Evolutionary conservation across 1,140 invertebrate genomes (phyloP).

Genomic region (Bombyx mandarina): DNA sequence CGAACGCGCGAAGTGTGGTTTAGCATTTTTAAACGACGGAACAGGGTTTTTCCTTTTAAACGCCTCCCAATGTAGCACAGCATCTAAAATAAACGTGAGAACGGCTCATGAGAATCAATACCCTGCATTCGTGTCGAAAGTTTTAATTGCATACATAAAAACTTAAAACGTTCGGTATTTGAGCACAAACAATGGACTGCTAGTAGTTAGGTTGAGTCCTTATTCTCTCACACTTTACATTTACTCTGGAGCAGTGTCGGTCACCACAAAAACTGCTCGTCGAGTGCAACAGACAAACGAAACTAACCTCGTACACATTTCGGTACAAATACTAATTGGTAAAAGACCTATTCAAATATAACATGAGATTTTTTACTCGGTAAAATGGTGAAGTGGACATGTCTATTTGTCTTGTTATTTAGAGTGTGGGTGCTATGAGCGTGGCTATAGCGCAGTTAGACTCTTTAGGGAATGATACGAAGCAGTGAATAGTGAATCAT

Average conservation of each 20-base stretch:
- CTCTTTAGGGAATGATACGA: conserved; percentile 19
- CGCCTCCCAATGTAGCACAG: no score
- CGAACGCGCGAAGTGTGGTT: no score
- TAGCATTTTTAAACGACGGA: no score
- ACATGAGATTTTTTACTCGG: conserved; percentile 65
- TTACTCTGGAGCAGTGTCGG: conserved; percentile 28
- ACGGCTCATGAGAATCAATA: conserved; percentile 1
- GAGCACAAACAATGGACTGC: conserved; percentile 48
- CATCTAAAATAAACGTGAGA: no score
- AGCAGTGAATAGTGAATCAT: no score
- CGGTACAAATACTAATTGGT: conserved; percentile 68
- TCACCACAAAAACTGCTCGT: conserved; percentile 46
- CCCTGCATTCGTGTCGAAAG: conserved; percentile 6
- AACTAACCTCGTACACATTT: conserved; percentile 41
- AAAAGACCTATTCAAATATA: conserved; percentile 66
- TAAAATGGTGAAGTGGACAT: conserved; percentile 67
- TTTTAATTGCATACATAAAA: conserved; percentile 8
- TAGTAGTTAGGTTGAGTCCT: conserved; percentile 35
- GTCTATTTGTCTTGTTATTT: conserved; percentile 65
- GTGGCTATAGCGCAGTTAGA: conserved; percentile 31
- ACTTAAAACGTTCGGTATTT: conserved; percentile 34
- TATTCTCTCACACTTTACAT: conserved; percentile 45
- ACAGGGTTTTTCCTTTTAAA: no score
- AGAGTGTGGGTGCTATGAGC: conserved; percentile 60
- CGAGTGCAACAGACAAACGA: conserved; percentile 34